phyloP scores from a whole-genome alignment of 2,113 vertebrate species.

The Cnemophilus loriae region DNA sequence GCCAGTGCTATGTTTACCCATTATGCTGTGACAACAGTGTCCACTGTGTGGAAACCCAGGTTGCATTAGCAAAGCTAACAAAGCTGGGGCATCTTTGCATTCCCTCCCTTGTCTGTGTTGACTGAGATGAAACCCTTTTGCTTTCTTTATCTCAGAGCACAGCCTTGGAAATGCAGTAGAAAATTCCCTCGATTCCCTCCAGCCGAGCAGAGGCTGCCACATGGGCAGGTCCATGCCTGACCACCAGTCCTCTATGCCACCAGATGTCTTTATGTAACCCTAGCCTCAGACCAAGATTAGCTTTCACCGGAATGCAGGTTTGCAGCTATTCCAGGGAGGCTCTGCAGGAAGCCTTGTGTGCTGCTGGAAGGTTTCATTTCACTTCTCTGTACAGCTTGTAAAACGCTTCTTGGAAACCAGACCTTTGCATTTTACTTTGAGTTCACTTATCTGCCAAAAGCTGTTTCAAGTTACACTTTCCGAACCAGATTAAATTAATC shows the following conservation, averaged over 20 bases:
- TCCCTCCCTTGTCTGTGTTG: not conserved
- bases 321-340: not conserved
- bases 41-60: not conserved
- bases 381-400: not conserved
- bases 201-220: not conserved
- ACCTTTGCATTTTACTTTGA: not conserved
- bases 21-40: not conserved
- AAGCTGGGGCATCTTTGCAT: not conserved
- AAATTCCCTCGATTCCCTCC: not conserved
- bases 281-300: not conserved
- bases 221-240: not conserved
- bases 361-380: not conserved
- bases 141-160: not conserved
- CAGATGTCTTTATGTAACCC: not conserved
- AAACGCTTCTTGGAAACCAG: conserved; percentile 39
- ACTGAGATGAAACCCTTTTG: not conserved
- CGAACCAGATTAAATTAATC: not conserved
- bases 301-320: not conserved
- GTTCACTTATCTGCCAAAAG: not conserved
- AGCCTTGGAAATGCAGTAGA: not conserved
- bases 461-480: conserved; percentile 44
- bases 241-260: not conserved
- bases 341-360: not conserved
- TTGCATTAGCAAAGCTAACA: not conserved
- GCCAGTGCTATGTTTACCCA: not conserved